Percentiles rank a stretch among this genome's conserved stretches.
phyloP scores from a whole-genome alignment of 2,797 vertebrate species.

The Remorina albescens region DNA sequence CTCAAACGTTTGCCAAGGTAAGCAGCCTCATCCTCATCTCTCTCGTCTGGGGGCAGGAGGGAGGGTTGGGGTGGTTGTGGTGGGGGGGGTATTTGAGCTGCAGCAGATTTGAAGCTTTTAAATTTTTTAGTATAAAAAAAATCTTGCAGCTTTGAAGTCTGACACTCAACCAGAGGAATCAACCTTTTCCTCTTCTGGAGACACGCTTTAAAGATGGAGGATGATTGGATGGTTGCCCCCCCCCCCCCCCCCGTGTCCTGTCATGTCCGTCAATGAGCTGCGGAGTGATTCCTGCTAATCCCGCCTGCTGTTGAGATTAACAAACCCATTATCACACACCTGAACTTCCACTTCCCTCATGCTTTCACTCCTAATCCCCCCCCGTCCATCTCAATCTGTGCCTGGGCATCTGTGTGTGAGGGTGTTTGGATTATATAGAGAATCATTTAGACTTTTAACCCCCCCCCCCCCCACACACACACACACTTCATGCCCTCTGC shows the following conservation, averaged over 20 bases:
- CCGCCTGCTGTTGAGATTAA: conserved; percentile 64
- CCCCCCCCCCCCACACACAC: too few species aligned
- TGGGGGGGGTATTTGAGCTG: too few species aligned
- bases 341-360: conserved; percentile 55
- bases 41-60: too few species aligned
- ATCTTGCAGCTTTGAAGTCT: too few species aligned
- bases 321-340: conserved; percentile 68
- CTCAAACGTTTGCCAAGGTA: conserved; percentile 72
- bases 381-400: conserved; percentile 34
- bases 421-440: conserved; percentile 71
- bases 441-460: conserved; percentile 64
- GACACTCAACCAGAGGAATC: too few species aligned
- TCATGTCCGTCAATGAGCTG: conserved; percentile 23
- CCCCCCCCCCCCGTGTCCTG: not conserved
- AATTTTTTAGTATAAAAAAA: too few species aligned
- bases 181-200: too few species aligned
- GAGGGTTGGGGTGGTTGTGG: too few species aligned
- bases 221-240: not conserved
- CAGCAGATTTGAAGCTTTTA: too few species aligned
- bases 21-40: conserved; percentile 55
- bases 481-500: conserved; percentile 47
- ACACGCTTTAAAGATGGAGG: not conserved
- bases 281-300: conserved; percentile 43
- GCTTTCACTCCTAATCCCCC: conserved; percentile 62
- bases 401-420: conserved; percentile 47